phyloP scores from a whole-genome alignment of 1,140 invertebrate species.

The Papilio glaucus region DNA sequence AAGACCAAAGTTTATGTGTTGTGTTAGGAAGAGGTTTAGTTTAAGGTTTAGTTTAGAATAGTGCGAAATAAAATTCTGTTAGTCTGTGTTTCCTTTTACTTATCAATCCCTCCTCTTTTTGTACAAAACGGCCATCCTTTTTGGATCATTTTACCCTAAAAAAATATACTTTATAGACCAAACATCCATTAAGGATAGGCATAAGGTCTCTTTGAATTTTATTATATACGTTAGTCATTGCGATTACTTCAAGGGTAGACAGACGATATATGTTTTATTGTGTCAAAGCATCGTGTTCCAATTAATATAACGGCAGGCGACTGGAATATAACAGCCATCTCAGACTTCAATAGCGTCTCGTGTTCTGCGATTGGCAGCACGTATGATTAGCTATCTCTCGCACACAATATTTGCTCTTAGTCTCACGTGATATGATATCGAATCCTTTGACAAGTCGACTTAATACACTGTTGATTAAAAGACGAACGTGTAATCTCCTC shows the following conservation, averaged over 20 bases:
- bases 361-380: conserved; percentile 33
- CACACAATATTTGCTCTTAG: conserved; percentile 24
- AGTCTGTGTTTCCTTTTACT: too few relatives aligned
- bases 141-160: too few relatives aligned
- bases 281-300: conserved; percentile 36
- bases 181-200: too few relatives aligned
- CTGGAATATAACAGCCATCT: conserved; percentile 36
- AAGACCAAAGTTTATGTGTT: too few relatives aligned
- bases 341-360: conserved; percentile 36
- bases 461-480: conserved; percentile 1
- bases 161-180: too few relatives aligned
- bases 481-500: background rate
- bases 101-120: too few relatives aligned
- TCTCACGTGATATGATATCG: conserved; percentile 11
- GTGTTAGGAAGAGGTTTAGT: too few relatives aligned
- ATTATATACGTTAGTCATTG: background rate
- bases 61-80: too few relatives aligned
- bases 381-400: background rate
- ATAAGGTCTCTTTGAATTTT: too few relatives aligned
- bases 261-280: conserved; percentile 26
- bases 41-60: too few relatives aligned
- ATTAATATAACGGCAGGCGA: conserved; percentile 34
- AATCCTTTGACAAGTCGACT: conserved; percentile 16
- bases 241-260: background rate
- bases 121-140: too few relatives aligned